Evolutionary conservation across 1,140 invertebrate genomes (phyloP), one percentile per base, ranked within the genome.

Genomic region (Goniozus legneri): DNA sequence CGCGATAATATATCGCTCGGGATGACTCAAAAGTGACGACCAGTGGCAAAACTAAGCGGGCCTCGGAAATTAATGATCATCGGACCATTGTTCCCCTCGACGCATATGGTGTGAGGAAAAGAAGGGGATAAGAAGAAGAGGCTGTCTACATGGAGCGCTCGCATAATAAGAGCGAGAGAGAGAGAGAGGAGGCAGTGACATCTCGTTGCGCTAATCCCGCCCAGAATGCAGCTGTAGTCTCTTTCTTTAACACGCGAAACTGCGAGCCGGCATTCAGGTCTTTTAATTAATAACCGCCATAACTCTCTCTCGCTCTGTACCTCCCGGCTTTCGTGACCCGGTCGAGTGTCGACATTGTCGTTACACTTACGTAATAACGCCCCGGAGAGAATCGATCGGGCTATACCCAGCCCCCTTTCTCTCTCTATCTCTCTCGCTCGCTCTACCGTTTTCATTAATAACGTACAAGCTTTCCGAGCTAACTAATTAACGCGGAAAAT

Each of bases 51-150:
- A 48, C 41, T 43, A 44, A 54, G 47, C 46, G 47, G n/a, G n/a
- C n/a, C 15, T 40, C 32, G 48, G 47, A 58, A 58, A 58, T 59
- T 59, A 59, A 59, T 59, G 56, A 34, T 51, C 45, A 47, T 46
- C 44, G 43, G 35, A 51, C 50, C 55, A 42, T 42, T 42, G n/a
- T 15, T 27, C 2, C 13, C 12, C 10, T 14, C 8, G 31, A 12
- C 27, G 27, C 14, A 13, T 42, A n/a, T 15, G 15, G 27, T 24
- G 27, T 31, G 31, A 20, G 12, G 2, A 27, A 39, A 39, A 20
- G 21, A 20, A 6, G 21, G 3, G 12, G 4, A 19, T 14, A n/a
- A 6, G 37, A n/a, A 27, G 21, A 24, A 15, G 21, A 2, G n/a
- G n/a, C n/a, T n/a, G n/a, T n/a, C n/a, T 27, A 10, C 24, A 6